These are phyloP conservation scores for Tragelaphus eurycerus DNA, from an alignment of 2,797 vertebrate species.

Conservation along the genomic window DNA sequence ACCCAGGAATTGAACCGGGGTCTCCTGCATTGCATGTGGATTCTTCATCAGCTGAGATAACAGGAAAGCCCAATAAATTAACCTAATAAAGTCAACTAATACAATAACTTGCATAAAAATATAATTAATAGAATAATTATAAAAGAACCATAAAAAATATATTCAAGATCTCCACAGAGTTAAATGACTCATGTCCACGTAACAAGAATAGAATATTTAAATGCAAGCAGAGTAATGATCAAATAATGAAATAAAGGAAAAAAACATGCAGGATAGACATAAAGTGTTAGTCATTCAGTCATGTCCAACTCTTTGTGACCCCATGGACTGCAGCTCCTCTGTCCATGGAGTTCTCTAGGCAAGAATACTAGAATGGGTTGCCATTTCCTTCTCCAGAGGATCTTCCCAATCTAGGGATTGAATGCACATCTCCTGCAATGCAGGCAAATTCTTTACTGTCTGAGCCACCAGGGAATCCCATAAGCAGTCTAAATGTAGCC, in stretches of 20 bases:
- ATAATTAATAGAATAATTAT: neutral
- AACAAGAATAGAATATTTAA: neutral
- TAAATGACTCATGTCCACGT: neutral
- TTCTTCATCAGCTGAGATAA: neutral
- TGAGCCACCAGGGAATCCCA: neutral
- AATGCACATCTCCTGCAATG: neutral
- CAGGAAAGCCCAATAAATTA: neutral
- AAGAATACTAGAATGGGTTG: too few relatives aligned
- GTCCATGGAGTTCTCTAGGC: too few relatives aligned
- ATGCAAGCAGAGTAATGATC: neutral
- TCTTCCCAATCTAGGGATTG: neutral
- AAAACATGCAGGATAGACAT: neutral
- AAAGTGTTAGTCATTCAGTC: neutral
- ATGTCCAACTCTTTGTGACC: too few relatives aligned
- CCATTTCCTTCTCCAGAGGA: too few relatives aligned
- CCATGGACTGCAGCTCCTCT: too few relatives aligned
- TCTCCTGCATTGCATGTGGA: too few relatives aligned
- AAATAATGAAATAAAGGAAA: neutral
- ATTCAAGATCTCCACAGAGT: neutral
- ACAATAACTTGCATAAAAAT: neutral
- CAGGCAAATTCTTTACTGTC: neutral
- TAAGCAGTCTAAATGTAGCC: neutral
- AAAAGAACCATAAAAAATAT: neutral
- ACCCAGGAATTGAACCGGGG: too few relatives aligned
- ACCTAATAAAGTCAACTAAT: neutral